Conservation (phyloP, 2,888 invertebrate genomes). For the Marronus borbonicus region DNA sequence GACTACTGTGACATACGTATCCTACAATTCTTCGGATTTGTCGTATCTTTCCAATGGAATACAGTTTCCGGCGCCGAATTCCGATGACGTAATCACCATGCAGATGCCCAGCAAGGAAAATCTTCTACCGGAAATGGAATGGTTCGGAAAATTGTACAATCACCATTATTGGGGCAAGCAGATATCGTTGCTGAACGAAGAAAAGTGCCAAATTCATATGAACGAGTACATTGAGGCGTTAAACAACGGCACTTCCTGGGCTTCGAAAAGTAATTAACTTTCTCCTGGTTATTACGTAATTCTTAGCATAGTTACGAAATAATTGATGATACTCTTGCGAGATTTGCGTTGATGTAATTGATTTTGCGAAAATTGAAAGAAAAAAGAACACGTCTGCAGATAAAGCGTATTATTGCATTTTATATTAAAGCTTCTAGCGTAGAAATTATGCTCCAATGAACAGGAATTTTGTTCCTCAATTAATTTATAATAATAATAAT, state of each 20-base stretch:
- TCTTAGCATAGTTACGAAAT: constrained; percentile 17
- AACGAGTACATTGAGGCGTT: constrained; percentile 74
- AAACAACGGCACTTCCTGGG: constrained; percentile 79
- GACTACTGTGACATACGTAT: constrained; percentile 46
- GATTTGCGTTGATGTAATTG: neutral
- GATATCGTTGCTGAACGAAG: constrained; percentile 58
- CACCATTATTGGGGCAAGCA: constrained; percentile 74
- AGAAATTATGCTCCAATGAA: too few species aligned
- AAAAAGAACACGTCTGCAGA: too few species aligned
- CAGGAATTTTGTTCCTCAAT: too few species aligned
- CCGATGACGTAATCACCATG: constrained; percentile 53
- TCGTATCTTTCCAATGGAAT: constrained; percentile 69
- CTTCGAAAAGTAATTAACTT: constrained; percentile 78
- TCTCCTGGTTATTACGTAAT: constrained; percentile 42
- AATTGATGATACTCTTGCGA: neutral
- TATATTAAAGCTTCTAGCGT: too few species aligned
- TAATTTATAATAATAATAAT: too few species aligned
- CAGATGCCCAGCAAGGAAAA: constrained; percentile 44
- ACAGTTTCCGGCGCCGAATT: constrained; percentile 65
- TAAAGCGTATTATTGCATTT: too few species aligned
- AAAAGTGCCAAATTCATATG: constrained; percentile 73
- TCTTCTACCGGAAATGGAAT: constrained; percentile 73
- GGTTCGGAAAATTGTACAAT: constrained; percentile 78
- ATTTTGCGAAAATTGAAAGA: too few species aligned
- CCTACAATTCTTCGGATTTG: constrained; percentile 67